Conservation (phyloP, 1,140 invertebrate species). For the Drosophila auraria region DNA sequence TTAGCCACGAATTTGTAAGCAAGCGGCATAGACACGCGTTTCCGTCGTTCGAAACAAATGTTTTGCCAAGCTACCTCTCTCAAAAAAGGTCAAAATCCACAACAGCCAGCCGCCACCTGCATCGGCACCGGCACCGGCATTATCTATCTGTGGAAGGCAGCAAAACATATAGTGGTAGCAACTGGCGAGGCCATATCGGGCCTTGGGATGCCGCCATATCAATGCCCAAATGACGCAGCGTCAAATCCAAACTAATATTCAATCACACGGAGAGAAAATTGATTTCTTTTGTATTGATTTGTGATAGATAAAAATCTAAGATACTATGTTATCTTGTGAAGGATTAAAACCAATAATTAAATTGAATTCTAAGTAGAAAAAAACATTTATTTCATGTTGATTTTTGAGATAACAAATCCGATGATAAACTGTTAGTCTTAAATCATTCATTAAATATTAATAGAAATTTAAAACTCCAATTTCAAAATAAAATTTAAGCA, state of each 20-base stretch:
- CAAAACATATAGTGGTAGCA: constrained; percentile 19
- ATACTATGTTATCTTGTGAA: neutral
- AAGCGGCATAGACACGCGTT: constrained; percentile 64
- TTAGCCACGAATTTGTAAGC: constrained; percentile 72
- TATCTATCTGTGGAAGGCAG: constrained; percentile 26
- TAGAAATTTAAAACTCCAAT: constrained; percentile 24
- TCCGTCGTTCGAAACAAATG: constrained; percentile 76
- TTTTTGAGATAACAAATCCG: no score
- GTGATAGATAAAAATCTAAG: neutral
- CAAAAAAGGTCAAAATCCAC: constrained; percentile 65
- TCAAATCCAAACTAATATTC: constrained; percentile 62
- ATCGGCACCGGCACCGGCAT: constrained; percentile 42
- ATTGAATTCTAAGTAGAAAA: no score
- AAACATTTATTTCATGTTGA: no score
- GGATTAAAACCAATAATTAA: neutral
- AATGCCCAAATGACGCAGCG: constrained; percentile 76
- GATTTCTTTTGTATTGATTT: neutral
- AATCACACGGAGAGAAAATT: constrained; percentile 11
- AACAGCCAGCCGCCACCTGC: constrained; percentile 57
- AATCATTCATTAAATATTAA: neutral
- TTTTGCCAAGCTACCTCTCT: constrained; percentile 69
- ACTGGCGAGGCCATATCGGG: constrained; percentile 58
- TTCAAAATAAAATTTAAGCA: constrained; percentile 31
- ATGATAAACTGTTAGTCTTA: neutral
- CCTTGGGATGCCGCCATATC: constrained; percentile 65